Evolutionary conservation across 2,888 invertebrate species (phyloP), one percentile per base, ranked within the genome.

Genomic region (Chouioia cunea): DNA sequence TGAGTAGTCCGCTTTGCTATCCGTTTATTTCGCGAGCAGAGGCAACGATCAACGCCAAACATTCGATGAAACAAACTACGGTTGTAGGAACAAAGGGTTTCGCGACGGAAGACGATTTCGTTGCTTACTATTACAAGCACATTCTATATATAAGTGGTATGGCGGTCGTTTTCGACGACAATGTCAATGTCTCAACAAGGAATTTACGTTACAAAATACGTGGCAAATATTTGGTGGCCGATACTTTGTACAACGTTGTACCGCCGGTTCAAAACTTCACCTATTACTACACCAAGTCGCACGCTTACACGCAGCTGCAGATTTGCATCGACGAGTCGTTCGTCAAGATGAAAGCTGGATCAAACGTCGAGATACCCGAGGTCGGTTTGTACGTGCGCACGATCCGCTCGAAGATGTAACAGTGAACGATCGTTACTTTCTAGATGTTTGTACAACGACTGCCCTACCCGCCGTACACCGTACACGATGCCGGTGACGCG

Each of bases 281-380:
- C 67, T 0, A 14, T 18, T 57, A 44, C 10, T 70, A 53, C 10
- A 67, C 58, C 53, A 15, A 2, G 6, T 0, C 8, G 2, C 15
- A 56, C 50, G 71, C 36, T 8, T 76, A 82, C 64, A 63, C 77
- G 10, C 78, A 75, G 56, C 48, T 80, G 20, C 85, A 85, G 74
- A 77, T 80, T 36, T 85, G 84, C 52, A 44, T 83, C 0, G 83
- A 83, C 64, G 70, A 77, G 67, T 50, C 75, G 16, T 79, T 80
- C 43, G 80, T 84, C 18, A 68, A 75, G 4, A 23, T 57, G 2
- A 74, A 65, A 48, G 3, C 27, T 27, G 36, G 36, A n/a, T n/a
- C n/a, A n/a, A n/a, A n/a, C 36, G 36, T 2, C 6, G 36, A 12
- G 10, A 36, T 36, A 10, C 36, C 36, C 4, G 6, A 10, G 12